phyloP scores from a whole-genome alignment of 2,113 vertebrate species.

The Conger conger region DNA sequence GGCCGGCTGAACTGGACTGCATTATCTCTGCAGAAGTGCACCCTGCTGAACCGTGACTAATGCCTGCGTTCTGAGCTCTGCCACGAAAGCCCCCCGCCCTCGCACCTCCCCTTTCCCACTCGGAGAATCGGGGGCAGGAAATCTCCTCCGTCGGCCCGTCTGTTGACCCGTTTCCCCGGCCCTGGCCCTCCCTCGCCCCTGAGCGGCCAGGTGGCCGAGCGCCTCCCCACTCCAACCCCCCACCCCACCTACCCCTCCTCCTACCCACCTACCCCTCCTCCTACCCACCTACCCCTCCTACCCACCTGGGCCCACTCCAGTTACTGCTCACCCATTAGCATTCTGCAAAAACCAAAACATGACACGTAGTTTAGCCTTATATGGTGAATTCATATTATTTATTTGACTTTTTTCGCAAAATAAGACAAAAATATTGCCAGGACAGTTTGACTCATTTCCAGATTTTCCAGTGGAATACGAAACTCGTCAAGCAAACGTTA shows the following conservation, averaged over 20 bases:
- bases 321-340: neutral
- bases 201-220: conserved; percentile 12
- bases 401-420: no score
- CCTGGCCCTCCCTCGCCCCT: conserved; percentile 2
- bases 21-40: conserved; percentile 22
- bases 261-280: conserved; percentile 34
- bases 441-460: no score
- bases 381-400: no score
- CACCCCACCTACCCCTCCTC: neutral
- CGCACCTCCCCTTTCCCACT: neutral
- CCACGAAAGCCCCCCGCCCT: conserved; percentile 23
- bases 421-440: no score
- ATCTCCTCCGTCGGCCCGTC: conserved; percentile 41
- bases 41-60: conserved; percentile 43
- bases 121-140: conserved; percentile 30
- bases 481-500: no score
- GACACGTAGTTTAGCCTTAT: no score
- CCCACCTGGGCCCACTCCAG: neutral
- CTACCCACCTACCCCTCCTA: conserved; percentile 34
- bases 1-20: neutral
- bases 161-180: conserved; percentile 32
- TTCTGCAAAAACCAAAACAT: no score
- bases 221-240: conserved; percentile 1
- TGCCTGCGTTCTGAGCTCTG: conserved; percentile 20
- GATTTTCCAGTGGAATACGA: no score